Evolutionary conservation across 2,113 vertebrate species (phyloP), one percentile per base, ranked within the genome.

Genomic region (Ceuthmochares aereus): DNA sequence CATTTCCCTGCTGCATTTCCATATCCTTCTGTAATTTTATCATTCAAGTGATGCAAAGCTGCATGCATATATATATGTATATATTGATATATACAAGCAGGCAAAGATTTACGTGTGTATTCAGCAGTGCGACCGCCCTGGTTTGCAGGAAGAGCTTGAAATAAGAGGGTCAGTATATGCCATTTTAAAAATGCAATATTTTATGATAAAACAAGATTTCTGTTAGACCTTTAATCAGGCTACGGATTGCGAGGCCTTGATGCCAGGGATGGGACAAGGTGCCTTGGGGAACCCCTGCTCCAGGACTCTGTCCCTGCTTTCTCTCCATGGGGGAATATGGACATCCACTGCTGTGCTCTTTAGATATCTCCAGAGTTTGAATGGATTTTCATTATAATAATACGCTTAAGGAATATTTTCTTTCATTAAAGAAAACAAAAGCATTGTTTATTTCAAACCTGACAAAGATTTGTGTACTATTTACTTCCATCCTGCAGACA

Each of bases 21-120:
- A 3, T 59, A 52, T 23, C 37, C 10, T 43, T 43, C 72, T 36
- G 2, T 9, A 32, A 30, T 21, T 52, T 87, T 30, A 21, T 14
- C 51, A 32, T 9, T n/a, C 49, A 32, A 20, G 26, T 20, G 37
- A 26, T 2, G 3, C 11, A 23, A n/a, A 60, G 29, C 42, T 51
- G 20, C n/a, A 4, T 5, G 25, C 7, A 12, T 21, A 9, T 7
- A 9, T 7, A 25, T 15, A 25, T 14, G 7, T 5, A 3, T 4
- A 22, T 3, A 32, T 32, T 18, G 7, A 12, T 6, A 15, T 4
- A 25, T 12, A 30, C 9, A 22, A 2, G 26, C 51, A 52, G 25
- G 14, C 32, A 17, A 12, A 32, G 13, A 6, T n/a, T 13, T n/a
- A 14, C 25, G 10, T 4, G 19, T 15, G 2, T 4, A 8, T 42